Base-by-base conservation (phyloP, 2,113 vertebrate genomes). In the Oenanthe melanoleuca region DNA sequence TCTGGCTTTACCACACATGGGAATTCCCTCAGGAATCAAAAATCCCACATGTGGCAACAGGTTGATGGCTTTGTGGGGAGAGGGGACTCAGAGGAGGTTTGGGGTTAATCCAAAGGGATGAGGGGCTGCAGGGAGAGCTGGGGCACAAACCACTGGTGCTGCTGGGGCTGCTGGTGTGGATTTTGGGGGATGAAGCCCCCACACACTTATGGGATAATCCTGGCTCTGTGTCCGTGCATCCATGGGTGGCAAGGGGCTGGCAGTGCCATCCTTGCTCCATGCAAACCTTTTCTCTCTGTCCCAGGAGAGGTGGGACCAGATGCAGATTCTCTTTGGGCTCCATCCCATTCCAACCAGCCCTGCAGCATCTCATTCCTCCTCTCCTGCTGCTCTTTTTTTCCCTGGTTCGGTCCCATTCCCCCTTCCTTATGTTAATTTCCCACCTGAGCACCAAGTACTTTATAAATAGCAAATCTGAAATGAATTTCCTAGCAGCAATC, bases 391-490 rank as follows among this genome's bases (percentile, higher is more conserved):
- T 24, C 56, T n/a, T 57, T 56, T 17, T 12, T 17, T 12, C 75
- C 56, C 42, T 8, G 14, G 10, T 83, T 97, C 3, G 44, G 93
- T 96, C 87, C 93, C 80, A 91, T 91, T 94, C 95, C 95, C 95
- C 74, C 90, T 95, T 97, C 97, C 95, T 97, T 96, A 97, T 98
- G 97, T 96, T 98, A 98, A 98, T 98, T 98, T 98, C 98, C 98
- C 98, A 98, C 98, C 98, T 98, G 98, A 98, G 97, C 96, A 97
- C 96, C 96, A 96, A 98, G 97, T 96, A 96, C 98, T 98, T 98
- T 98, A 98, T 98, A 98, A 98, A 98, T 98, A 98, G 98, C 98
- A 98, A 98, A 98, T 98, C 98, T 98, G 97, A 98, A 98, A 98
- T 98, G 98, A 98, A 98, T 98, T 98, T 98, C 97, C 98, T 97